A percentile compares a stretch with the other conserved stretches of the same genome.
These are phyloP conservation scores for Drosophila peninsularis DNA, from an alignment of 2,888 invertebrate genomes.

Conservation along the genomic window DNA sequence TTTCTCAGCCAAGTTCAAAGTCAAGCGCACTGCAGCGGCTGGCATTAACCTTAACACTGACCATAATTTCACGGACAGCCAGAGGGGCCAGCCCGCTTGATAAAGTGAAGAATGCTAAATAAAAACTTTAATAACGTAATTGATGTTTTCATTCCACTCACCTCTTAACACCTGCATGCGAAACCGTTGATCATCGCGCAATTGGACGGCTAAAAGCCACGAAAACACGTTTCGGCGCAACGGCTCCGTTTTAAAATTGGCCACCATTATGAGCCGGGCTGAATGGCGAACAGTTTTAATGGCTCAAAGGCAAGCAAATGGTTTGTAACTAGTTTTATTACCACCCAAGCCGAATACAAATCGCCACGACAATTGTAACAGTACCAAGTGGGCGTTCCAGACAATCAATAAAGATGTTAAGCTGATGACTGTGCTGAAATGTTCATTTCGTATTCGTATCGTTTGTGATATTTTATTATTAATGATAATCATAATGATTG, in stretches of 20 bases:
- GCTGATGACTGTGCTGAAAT: constrained; percentile 5
- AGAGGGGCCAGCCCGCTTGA: constrained; percentile 6
- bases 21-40: constrained; percentile 40
- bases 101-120: constrained; percentile 1
- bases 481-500: neutral
- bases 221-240: constrained; percentile 45
- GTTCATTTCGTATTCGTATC: neutral
- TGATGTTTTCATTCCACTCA: constrained; percentile 44
- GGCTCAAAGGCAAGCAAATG: constrained; percentile 17
- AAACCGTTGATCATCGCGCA: constrained; percentile 49
- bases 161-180: constrained; percentile 45
- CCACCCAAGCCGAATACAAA: constrained; percentile 22
- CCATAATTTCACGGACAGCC: constrained; percentile 27
- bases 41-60: constrained; percentile 52
- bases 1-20: constrained; percentile 66
- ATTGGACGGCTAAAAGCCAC: constrained; percentile 9
- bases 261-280: constrained; percentile 34
- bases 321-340: constrained; percentile 63
- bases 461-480: neutral
- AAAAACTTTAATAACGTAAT: constrained; percentile 19
- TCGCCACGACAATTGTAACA: constrained; percentile 12
- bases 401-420: neutral
- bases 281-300: constrained; percentile 18
- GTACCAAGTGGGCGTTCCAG: constrained; percentile 8
- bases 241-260: constrained; percentile 31